These are phyloP conservation scores for Lithosia quadra DNA, from an alignment of 2,888 invertebrate genomes.

Conservation along the genomic window DNA sequence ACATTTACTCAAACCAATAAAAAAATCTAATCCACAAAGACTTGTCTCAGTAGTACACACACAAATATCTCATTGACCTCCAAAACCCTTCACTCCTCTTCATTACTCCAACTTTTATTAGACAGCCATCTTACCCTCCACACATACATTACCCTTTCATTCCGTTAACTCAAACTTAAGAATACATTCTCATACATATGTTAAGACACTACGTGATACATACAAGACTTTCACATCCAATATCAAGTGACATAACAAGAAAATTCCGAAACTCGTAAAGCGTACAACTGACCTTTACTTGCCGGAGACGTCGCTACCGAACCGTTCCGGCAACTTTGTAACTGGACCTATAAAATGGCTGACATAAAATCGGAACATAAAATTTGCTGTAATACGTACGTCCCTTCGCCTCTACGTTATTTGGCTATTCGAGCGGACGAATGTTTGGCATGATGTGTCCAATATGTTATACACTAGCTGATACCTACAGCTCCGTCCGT, in stretches of 20 bases:
- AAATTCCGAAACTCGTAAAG: background rate
- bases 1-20: too few relatives aligned
- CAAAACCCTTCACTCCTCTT: background rate
- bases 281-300: background rate
- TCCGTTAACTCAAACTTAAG: background rate
- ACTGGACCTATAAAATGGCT: slow-evolving; percentile 32
- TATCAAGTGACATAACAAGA: background rate
- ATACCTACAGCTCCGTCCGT: background rate
- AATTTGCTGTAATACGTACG: slow-evolving; percentile 20
- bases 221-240: background rate
- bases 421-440: slow-evolving; percentile 5
- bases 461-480: background rate
- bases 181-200: background rate
- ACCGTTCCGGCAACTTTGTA: slow-evolving; percentile 38
- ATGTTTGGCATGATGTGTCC: background rate
- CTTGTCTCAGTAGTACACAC: background rate
- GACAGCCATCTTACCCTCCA: background rate
- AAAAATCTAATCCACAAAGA: background rate
- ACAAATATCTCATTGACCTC: background rate
- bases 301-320: slow-evolving; percentile 5
- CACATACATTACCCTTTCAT: background rate
- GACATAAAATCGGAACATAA: slow-evolving; percentile 41
- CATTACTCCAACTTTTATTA: slow-evolving; percentile 1
- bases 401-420: slow-evolving; percentile 19
- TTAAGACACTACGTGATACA: background rate